Evolutionary conservation across 2,888 invertebrate genomes (phyloP).

Genomic region (Drosophila peninsularis): DNA sequence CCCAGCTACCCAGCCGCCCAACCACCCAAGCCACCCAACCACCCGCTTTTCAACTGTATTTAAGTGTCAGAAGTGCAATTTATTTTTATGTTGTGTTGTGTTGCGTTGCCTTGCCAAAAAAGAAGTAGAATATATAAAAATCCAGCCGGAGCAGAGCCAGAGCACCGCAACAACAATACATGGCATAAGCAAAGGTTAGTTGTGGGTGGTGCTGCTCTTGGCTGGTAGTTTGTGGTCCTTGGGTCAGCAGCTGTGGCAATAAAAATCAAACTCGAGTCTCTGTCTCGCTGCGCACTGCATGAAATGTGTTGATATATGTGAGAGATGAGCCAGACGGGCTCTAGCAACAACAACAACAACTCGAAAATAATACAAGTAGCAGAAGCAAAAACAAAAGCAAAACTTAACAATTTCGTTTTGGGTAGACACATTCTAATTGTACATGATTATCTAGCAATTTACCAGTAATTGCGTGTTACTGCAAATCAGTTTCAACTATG

Average conservation of each 20-base stretch:
- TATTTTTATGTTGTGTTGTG: slow-evolving; percentile 73
- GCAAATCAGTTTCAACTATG: slow-evolving; percentile 21
- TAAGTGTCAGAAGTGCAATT: slow-evolving; percentile 81
- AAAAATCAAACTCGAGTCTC: slow-evolving; percentile 56
- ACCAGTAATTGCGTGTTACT: slow-evolving; percentile 33
- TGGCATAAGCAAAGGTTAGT: slow-evolving; percentile 62
- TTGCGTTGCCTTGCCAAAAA: slow-evolving; percentile 62
- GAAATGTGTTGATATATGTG: slow-evolving; percentile 74
- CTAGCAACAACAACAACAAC: not conserved
- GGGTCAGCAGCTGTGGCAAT: slow-evolving; percentile 70
- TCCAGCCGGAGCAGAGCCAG: slow-evolving; percentile 29
- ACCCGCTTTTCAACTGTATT: slow-evolving; percentile 63
- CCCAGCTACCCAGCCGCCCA: not conserved
- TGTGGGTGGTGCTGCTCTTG: slow-evolving; percentile 12
- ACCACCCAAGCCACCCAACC: slow-evolving; percentile 1
- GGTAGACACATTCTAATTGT: slow-evolving; percentile 50
- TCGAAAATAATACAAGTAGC: not conserved
- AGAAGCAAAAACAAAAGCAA: slow-evolving; percentile 7
- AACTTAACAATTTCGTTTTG: slow-evolving; percentile 34
- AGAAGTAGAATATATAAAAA: slow-evolving; percentile 14
- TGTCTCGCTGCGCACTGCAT: slow-evolving; percentile 41
- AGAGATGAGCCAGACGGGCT: slow-evolving; percentile 44
- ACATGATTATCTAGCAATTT: slow-evolving; percentile 55
- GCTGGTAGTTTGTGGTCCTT: slow-evolving; percentile 17
- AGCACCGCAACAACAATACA: slow-evolving; percentile 56